Evolutionary conservation across 2,113 vertebrate genomes (phyloP).

Genomic region (Trogon surrucura): DNA sequence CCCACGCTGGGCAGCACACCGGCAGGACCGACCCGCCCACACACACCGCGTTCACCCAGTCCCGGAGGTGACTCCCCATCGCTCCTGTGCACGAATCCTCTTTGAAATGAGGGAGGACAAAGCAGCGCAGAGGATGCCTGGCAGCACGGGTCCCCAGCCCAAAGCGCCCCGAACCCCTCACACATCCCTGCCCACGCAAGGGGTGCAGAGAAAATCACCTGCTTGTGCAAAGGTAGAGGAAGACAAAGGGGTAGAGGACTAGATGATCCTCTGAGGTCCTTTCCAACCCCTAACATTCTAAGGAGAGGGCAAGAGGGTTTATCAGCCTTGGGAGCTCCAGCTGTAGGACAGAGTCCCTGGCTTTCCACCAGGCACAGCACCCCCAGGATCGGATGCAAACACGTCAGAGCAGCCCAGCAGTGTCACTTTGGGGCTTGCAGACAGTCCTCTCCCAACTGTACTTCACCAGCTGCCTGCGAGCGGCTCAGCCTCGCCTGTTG

Average conservation of each 20-base stretch:
- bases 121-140: rapidly evolving
- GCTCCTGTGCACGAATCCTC: rapidly evolving
- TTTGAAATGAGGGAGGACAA: not conserved
- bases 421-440: not conserved
- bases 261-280: no score
- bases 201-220: not conserved
- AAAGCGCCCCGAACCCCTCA: not conserved
- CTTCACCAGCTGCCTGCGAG: not conserved
- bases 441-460: not conserved
- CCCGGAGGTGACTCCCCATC: rapidly evolving
- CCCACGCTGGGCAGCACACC: not conserved
- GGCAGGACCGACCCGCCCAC: rapidly evolving
- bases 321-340: not conserved
- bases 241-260: not conserved
- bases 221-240: not conserved
- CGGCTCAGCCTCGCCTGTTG: not conserved
- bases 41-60: rapidly evolving
- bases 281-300: no score
- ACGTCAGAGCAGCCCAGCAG: rapidly evolving
- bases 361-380: rapidly evolving
- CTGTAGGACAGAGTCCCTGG: rapidly evolving
- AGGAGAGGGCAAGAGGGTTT: not conserved
- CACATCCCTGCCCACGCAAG: rapidly evolving
- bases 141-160: not conserved
- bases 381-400: rapidly evolving